These are phyloP conservation scores for Phrynocephalus vlangalii DNA, from an alignment of 2,797 vertebrate genomes.

Conservation along the genomic window DNA sequence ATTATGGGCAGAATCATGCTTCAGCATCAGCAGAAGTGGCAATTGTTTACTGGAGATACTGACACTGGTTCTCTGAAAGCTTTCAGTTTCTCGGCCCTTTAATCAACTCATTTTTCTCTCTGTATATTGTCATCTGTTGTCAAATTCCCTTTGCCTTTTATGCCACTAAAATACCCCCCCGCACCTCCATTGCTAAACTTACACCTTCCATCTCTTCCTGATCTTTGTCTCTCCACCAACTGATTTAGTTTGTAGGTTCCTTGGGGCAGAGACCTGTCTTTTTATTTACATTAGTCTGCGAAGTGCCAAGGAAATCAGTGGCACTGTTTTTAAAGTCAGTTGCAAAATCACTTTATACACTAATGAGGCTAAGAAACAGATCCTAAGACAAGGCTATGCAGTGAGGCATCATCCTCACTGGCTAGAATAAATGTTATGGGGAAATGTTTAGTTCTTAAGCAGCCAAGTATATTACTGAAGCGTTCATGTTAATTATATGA, in stretches of 20 bases:
- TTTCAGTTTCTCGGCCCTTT: neutral
- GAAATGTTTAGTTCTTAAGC: neutral
- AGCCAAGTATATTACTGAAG: neutral
- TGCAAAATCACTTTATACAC: neutral
- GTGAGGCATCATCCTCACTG: neutral
- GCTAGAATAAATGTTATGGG: neutral
- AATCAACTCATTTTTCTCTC: slow-evolving; percentile 5
- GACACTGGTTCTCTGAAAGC: neutral
- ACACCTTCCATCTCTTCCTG: neutral
- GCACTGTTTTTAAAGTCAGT: neutral
- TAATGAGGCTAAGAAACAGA: neutral
- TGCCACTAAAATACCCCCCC: neutral
- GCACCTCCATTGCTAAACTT: neutral
- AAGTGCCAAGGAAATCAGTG: neutral
- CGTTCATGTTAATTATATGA: no score
- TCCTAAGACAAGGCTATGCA: neutral
- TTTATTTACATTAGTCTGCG: neutral
- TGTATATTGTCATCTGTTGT: neutral
- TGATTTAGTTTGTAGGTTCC: slow-evolving; percentile 13
- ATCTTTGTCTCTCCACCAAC: neutral
- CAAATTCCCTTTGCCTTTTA: neutral
- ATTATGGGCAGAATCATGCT: slow-evolving; percentile 42
- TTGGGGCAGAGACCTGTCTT: neutral
- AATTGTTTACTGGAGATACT: slow-evolving; percentile 22
- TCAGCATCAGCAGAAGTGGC: slow-evolving; percentile 25